Evolutionary conservation across 2,888 invertebrate species (phyloP).

Genomic region (Amphipoea oculea): DNA sequence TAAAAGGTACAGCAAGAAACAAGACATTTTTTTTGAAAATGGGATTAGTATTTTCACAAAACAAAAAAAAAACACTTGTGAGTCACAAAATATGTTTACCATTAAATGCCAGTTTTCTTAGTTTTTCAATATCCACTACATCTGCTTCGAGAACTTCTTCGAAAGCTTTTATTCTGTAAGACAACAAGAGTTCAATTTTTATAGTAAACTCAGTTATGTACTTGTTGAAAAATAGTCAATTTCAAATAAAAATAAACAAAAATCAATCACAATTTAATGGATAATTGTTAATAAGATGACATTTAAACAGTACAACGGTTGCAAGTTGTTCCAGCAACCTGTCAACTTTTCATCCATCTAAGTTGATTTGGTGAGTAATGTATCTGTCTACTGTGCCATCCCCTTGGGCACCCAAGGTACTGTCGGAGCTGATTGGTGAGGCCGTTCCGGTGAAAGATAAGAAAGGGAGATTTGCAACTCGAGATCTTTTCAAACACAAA

Average conservation of each 20-base stretch:
- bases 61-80: background rate
- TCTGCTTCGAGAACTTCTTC: constrained; percentile 93
- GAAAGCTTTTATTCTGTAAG: constrained; percentile 94
- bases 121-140: constrained; percentile 92
- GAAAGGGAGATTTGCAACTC: background rate
- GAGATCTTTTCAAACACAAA: background rate
- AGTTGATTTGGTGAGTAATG: background rate
- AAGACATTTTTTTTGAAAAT: background rate
- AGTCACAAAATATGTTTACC: constrained; percentile 88
- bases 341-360: background rate
- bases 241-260: background rate
- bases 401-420: background rate
- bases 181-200: constrained; percentile 22
- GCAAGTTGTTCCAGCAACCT: background rate
- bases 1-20: background rate
- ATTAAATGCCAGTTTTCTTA: constrained; percentile 94
- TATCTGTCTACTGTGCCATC: background rate
- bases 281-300: background rate
- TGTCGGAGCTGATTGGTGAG: background rate
- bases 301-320: background rate
- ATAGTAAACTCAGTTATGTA: background rate
- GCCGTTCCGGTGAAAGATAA: background rate
- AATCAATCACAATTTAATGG: background rate
- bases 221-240: background rate
- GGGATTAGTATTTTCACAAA: too few species aligned